phyloP scores from a whole-genome alignment of 2,113 vertebrate genomes.

The Zapus hudsonius region DNA sequence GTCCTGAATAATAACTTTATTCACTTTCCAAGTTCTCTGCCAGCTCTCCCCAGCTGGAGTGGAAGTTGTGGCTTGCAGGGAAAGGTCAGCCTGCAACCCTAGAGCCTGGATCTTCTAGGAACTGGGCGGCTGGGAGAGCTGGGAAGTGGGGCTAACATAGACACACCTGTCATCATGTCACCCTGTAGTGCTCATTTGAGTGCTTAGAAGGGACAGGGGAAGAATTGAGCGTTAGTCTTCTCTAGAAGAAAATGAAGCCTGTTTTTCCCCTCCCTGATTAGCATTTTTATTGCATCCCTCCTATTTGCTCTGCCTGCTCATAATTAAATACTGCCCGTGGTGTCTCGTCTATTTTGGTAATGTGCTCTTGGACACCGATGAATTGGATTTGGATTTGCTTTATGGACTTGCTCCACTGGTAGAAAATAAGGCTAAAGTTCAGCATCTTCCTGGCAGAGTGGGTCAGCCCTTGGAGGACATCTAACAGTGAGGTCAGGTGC shows the following conservation, averaged over 20 bases:
- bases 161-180: background rate
- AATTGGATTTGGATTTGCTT: slow-evolving; percentile 79
- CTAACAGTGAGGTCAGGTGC: background rate
- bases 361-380: slow-evolving; percentile 70
- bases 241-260: slow-evolving; percentile 70
- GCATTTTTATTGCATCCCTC: slow-evolving; percentile 79
- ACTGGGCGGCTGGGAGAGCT: background rate
- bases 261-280: slow-evolving; percentile 65
- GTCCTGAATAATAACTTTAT: slow-evolving; percentile 43
- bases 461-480: background rate
- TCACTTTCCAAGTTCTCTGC: slow-evolving; percentile 29
- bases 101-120: slow-evolving; percentile 46
- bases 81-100: background rate
- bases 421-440: slow-evolving; percentile 51
- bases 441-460: background rate
- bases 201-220: background rate
- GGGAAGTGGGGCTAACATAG: background rate
- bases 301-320: slow-evolving; percentile 78
- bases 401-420: slow-evolving; percentile 51
- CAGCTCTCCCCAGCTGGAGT: background rate
- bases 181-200: background rate
- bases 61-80: background rate
- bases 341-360: slow-evolving; percentile 78
- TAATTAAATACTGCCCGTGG: slow-evolving; percentile 82
- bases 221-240: slow-evolving; percentile 30